phyloP scores from a whole-genome alignment of 2,113 vertebrate species.

The Forbesichthys agassizii region DNA sequence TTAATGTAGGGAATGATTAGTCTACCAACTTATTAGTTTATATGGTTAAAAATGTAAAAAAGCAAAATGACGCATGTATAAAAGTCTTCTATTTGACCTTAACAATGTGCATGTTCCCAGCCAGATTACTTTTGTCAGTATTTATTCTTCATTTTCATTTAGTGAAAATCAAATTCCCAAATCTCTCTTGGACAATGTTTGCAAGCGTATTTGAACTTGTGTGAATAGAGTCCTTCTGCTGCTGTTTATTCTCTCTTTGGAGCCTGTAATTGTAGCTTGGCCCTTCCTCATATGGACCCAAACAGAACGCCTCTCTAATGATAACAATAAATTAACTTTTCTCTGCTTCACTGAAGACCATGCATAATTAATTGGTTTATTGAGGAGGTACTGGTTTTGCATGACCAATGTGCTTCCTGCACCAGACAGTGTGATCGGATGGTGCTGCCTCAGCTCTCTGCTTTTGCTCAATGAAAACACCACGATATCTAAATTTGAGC shows the following conservation, averaged over 20 bases:
- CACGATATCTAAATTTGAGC: constrained; percentile 49
- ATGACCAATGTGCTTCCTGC: constrained; percentile 62
- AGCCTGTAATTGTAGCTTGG: constrained; percentile 47
- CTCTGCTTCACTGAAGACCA: constrained; percentile 70
- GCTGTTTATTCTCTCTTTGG: constrained; percentile 10
- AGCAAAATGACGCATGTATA: too few species aligned
- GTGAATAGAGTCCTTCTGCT: constrained; percentile 8
- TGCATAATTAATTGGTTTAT: constrained; percentile 80
- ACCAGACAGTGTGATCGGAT: constrained; percentile 51
- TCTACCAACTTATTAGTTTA: too few species aligned
- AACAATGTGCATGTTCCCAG: too few species aligned
- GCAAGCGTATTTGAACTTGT: constrained; percentile 16
- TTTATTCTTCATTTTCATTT: not conserved
- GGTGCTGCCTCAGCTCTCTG: constrained; percentile 58
- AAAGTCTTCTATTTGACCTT: too few species aligned
- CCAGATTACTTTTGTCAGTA: too few species aligned
- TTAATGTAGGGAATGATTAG: too few species aligned
- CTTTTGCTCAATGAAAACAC: constrained; percentile 52
- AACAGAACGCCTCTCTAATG: constrained; percentile 68
- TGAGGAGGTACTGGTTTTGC: constrained; percentile 64
- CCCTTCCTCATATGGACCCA: constrained; percentile 50
- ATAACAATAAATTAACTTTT: constrained; percentile 79
- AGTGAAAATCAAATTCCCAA: not conserved
- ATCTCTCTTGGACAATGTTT: constrained; percentile 15
- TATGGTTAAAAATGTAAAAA: too few species aligned